phyloP scores from a whole-genome alignment of 2,113 vertebrate genomes.

The Microcebus griseorufus region DNA sequence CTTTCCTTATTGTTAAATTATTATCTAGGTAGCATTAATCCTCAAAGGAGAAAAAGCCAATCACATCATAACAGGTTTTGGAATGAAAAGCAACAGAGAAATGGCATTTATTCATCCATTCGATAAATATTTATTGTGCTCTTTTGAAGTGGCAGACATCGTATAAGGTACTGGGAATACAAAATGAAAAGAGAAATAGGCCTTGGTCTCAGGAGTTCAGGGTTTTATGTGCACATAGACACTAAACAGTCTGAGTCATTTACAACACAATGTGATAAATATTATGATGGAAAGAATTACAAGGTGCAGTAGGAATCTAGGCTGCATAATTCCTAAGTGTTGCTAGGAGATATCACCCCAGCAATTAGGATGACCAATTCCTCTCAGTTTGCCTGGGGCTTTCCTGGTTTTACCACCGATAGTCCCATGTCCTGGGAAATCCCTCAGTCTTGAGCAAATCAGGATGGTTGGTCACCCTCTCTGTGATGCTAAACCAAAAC shows the following conservation, averaged over 20 bases:
- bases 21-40: constrained; percentile 4
- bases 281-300: background rate
- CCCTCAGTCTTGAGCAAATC: background rate
- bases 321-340: background rate
- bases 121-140: constrained; percentile 17
- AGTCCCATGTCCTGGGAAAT: background rate
- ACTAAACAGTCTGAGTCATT: constrained; percentile 23
- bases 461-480: background rate
- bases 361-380: background rate
- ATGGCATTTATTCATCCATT: background rate
- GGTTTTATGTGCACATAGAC: constrained; percentile 4
- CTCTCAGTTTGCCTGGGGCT: background rate
- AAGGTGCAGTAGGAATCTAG: background rate
- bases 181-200: constrained; percentile 10
- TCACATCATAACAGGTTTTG: background rate
- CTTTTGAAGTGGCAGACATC: constrained; percentile 2
- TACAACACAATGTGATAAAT: background rate
- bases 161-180: background rate
- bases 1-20: constrained; percentile 12
- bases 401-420: background rate
- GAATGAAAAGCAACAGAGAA: constrained; percentile 38
- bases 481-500: background rate
- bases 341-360: background rate
- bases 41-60: constrained; percentile 10
- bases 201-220: constrained; percentile 10